Conservation (phyloP, 2,113 vertebrate species). For the Phyllostomus discolor region DNA sequence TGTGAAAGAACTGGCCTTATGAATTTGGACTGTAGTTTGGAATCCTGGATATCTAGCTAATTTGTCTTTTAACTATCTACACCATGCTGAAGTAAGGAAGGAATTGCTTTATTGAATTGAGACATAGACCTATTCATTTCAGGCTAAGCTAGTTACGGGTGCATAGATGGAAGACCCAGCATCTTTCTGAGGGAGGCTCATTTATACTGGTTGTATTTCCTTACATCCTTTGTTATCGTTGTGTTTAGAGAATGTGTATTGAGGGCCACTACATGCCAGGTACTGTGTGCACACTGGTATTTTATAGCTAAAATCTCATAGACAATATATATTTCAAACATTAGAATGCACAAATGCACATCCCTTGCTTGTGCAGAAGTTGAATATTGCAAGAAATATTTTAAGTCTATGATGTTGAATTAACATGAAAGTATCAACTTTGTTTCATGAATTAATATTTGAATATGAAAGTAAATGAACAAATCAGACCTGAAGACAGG, state of each 20-base stretch:
- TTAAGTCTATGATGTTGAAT: background rate
- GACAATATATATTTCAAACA: background rate
- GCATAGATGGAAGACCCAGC: background rate
- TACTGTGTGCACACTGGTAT: background rate
- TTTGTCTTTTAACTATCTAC: background rate
- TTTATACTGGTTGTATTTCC: background rate
- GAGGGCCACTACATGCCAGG: background rate
- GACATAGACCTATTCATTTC: background rate
- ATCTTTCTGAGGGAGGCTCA: background rate
- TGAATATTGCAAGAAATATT: conserved; percentile 16
- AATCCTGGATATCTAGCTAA: background rate
- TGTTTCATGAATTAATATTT: conserved; percentile 32
- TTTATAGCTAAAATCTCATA: conserved; percentile 17
- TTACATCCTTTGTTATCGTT: background rate
- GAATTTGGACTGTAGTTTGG: background rate
- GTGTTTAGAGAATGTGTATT: background rate
- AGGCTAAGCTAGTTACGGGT: background rate
- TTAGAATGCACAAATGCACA: background rate
- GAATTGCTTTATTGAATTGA: background rate
- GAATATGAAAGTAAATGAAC: conserved; percentile 31
- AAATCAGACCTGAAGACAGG: background rate
- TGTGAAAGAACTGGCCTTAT: background rate
- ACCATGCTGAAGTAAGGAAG: background rate
- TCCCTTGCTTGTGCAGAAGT: background rate
- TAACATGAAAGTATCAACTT: background rate